Evolutionary conservation across 2,797 vertebrate genomes (phyloP).

Genomic region (Enteromius mattozi): DNA sequence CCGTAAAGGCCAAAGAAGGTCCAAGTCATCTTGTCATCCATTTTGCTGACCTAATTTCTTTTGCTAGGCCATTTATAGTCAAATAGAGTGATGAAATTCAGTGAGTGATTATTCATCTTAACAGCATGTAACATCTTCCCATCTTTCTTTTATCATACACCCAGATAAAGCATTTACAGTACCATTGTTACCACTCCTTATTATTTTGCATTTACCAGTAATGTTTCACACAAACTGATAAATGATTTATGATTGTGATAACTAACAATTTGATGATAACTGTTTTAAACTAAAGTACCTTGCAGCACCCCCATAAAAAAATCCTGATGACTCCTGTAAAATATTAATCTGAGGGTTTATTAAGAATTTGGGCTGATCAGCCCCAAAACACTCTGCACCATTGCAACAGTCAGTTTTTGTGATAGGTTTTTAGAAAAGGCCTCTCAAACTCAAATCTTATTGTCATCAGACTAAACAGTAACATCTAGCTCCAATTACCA

Average conservation of each 20-base stretch:
- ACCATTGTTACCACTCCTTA: background rate
- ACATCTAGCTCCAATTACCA: background rate
- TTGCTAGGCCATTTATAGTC: background rate
- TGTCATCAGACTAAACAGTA: background rate
- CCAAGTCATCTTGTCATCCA: background rate
- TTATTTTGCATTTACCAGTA: background rate
- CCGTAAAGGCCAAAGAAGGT: background rate
- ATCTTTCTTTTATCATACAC: background rate
- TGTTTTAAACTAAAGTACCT: background rate
- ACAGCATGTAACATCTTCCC: background rate
- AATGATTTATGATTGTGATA: constrained; percentile 1
- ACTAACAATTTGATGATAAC: background rate
- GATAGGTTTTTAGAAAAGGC: background rate
- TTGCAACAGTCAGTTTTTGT: background rate
- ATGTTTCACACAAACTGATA: background rate
- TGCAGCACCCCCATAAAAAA: constrained; percentile 37
- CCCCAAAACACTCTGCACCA: background rate
- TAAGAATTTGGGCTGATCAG: background rate
- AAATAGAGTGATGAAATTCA: background rate
- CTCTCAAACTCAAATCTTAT: background rate
- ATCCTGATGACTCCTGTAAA: constrained; percentile 31
- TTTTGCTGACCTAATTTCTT: background rate
- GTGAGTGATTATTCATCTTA: background rate
- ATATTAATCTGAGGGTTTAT: background rate
- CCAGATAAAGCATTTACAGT: background rate